Evolutionary conservation across 2,888 invertebrate genomes (phyloP).

Genomic region (Thyatira batis): DNA sequence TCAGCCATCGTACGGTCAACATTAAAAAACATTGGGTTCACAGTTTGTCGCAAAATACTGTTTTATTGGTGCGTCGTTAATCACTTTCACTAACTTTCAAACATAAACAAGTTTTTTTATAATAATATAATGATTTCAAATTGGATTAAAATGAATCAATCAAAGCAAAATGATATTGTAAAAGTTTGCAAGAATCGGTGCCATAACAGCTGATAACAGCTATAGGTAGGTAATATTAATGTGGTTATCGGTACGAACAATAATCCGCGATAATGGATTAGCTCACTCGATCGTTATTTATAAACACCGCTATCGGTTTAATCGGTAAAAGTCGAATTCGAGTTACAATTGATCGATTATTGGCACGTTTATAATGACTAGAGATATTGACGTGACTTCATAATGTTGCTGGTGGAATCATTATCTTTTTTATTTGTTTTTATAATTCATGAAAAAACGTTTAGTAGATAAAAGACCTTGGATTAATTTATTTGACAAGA

Average conservation of each 20-base stretch:
- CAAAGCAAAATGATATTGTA: constrained; percentile 7
- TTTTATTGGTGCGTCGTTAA: not conserved
- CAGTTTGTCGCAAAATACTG: not conserved
- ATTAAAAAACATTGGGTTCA: not conserved
- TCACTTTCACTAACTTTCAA: not conserved
- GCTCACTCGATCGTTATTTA: constrained; percentile 68
- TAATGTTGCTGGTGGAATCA: constrained; percentile 4
- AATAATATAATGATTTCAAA: not conserved
- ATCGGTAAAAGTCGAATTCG: constrained; percentile 56
- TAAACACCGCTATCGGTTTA: constrained; percentile 70
- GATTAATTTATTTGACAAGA: not conserved
- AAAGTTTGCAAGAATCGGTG: not conserved
- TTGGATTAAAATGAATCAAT: constrained; percentile 4
- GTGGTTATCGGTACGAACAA: constrained; percentile 69
- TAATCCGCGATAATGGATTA: constrained; percentile 81
- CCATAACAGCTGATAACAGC: constrained; percentile 32
- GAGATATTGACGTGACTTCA: constrained; percentile 20
- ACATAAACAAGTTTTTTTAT: not conserved
- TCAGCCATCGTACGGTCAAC: not conserved
- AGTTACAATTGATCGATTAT: constrained; percentile 51
- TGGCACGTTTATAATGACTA: constrained; percentile 42
- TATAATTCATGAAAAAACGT: not conserved
- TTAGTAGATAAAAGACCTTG: not conserved
- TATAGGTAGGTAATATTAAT: constrained; percentile 54
- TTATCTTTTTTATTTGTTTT: not conserved